Evolutionary conservation across 92 coral and sea anemone genomes (phyloP).

Genomic region (Porites lobata): DNA sequence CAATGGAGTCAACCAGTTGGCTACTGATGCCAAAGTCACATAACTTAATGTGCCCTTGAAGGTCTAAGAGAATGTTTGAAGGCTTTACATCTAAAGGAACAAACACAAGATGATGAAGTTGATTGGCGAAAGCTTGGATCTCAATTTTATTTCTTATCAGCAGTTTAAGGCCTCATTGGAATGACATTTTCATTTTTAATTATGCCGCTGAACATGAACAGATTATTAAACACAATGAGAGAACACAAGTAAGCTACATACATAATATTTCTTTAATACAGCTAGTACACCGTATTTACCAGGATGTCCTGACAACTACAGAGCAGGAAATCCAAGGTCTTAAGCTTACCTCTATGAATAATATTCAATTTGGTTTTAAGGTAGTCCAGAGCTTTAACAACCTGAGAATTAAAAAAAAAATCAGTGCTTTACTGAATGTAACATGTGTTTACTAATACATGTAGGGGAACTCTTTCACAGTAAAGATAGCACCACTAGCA

Average conservation of each 20-base stretch:
- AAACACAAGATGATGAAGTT: not conserved
- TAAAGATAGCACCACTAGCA: no score
- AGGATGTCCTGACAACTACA: not conserved
- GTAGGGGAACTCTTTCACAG: no score
- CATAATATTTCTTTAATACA: no score
- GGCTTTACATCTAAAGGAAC: constrained; percentile 90
- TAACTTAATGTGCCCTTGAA: constrained; percentile 87
- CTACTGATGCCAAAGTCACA: constrained; percentile 99
- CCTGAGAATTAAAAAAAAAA: constrained; percentile 55
- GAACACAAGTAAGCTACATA: no score
- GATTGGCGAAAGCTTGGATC: not conserved
- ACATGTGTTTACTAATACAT: no score
- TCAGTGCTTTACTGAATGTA: no score
- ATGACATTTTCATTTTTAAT: no score
- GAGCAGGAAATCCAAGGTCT: not conserved
- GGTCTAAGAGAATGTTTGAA: constrained; percentile 91
- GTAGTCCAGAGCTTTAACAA: constrained; percentile 95
- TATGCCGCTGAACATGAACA: no score
- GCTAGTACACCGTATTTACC: not conserved
- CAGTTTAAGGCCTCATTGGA: no score
- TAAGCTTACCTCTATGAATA: constrained; percentile 91
- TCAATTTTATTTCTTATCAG: no score
- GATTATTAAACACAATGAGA: no score
- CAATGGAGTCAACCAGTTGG: constrained; percentile 96
- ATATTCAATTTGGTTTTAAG: constrained; percentile 89